Base-by-base conservation (phyloP, 2,113 vertebrate genomes). In the Python bivittatus region DNA sequence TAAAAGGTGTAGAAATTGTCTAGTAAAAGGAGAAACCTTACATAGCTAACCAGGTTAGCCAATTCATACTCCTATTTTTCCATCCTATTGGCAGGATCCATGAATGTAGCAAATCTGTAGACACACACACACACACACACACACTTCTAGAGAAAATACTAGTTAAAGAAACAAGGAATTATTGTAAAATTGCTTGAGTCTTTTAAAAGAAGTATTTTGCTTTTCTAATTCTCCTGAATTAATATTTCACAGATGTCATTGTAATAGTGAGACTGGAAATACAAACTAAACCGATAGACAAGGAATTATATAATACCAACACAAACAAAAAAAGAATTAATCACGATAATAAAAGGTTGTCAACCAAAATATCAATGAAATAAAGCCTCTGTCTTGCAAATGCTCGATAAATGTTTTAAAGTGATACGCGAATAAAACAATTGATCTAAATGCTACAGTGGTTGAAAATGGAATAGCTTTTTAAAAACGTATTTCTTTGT, bases 261-360 rank as follows among this genome's bases (percentile, higher is more conserved):
- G 57, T 93, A 96, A 95, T 93, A 54, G 94, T 17, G 94, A 96
- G 94, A 93, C 88, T 91, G 88, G 91, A 94, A 94, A 96, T 95
- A 96, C 57, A 96, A 96, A 96, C 54, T 84, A 61, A 1, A 10
- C 91, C 95, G 96, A 95, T 92, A 95, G 95, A 86, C 54, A 88
- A 95, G 94, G 96, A 96, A 96, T 94, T 91, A 90, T 88, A 86
- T 95, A 95, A 95, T 92, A 92, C 92, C 93, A 95, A 92, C 86
- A 95, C 93, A 95, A 94, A 94, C 90, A 95, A 93, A 95, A 94
- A 96, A 95, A 60, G 84, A 88, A 72, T 89, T 95, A 95, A 96
- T 96, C 95, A 94, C 96, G 95, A 56, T n/a, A 95, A 96, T 96
- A 95, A 96, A 97, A 95, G 87, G 92, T 68, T 94, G 95, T 94